A percentile compares a stretch with the other conserved stretches of the same genome.
Conservation (phyloP, 2,888 invertebrate species). For the Calameuta filiformis region DNA sequence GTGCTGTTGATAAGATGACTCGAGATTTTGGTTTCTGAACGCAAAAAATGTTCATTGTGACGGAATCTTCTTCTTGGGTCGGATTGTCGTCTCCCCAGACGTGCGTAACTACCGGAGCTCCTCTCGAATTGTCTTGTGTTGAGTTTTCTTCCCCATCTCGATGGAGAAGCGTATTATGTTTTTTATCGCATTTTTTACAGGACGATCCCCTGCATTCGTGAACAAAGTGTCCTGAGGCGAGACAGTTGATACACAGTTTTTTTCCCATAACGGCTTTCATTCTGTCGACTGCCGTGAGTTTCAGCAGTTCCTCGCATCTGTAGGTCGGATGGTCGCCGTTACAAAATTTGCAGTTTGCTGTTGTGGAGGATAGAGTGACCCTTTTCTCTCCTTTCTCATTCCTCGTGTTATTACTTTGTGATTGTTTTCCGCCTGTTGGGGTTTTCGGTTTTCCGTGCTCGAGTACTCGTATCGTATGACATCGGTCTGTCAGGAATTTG, state of each 20-base stretch:
- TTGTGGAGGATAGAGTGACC: constrained; percentile 10
- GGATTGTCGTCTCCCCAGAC: neutral
- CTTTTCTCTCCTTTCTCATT: constrained; percentile 12
- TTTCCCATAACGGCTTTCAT: constrained; percentile 4
- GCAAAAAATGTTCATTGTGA: constrained; percentile 14
- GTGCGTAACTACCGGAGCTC: constrained; percentile 1
- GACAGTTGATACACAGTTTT: constrained; percentile 18
- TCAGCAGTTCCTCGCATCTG: constrained; percentile 20
- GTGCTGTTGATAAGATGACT: constrained; percentile 19
- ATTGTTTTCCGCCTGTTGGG: too few relatives aligned
- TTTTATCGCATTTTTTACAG: constrained; percentile 4
- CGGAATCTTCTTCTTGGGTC: neutral
- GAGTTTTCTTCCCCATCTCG: neutral
- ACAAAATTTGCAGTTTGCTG: constrained; percentile 20
- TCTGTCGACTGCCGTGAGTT: constrained; percentile 15
- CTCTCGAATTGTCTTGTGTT: neutral
- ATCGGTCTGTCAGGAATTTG: constrained; percentile 26
- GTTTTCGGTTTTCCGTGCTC: constrained; percentile 17
- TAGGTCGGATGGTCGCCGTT: constrained; percentile 20
- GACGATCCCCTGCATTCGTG: neutral
- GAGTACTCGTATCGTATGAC: constrained; percentile 18
- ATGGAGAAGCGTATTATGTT: constrained; percentile 25
- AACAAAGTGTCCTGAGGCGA: constrained; percentile 4
- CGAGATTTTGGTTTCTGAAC: constrained; percentile 11
- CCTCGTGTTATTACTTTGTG: neutral